Evolutionary conservation across 2,888 invertebrate genomes (phyloP), one percentile per base, ranked within the genome.

Genomic region (Oscheius sp.): DNA sequence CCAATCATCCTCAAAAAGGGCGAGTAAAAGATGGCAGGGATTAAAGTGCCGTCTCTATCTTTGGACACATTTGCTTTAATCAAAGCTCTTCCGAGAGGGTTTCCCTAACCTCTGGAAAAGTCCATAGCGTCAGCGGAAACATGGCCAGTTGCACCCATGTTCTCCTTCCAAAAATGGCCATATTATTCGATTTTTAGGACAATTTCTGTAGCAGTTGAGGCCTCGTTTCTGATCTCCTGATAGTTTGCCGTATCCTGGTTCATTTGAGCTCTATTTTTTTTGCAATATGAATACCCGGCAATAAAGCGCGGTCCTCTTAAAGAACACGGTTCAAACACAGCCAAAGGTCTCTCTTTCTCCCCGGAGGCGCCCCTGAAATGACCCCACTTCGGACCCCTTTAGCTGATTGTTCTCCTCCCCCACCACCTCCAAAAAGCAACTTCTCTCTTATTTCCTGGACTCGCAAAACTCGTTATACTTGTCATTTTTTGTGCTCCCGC

Each of bases 371-470:
- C 16, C 55, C 18, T 49, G 49, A n/a, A 35, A n/a, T 49, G 49
- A 49, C n/a, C 13, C 55, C 23, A 3, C 55, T 13, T 6, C 21
- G 5, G 6, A 16, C 61, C 61, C 43, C 18, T 61, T 61, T 61
- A 18, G 43, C 61, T 61, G 61, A 61, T 61, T 61, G 61, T 61
- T 13, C 61, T 7, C 61, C 41, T 41, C 61, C 43, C 35, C 35
- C 35, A 35, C 35, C 61, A 59, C 59, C 43, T 61, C 18, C n/a
- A 23, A 18, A 41, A 61, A 35, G 35, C 41, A 41, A 41, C 25
- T 18, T 23, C 6, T n/a, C 43, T n/a, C 61, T 58, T 27, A 58
- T 58, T 27, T 43, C 43, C 43, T 61, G 61, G 21, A 61, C 43
- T 43, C 27, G 35, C 41, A 41, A 13, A 16, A 61, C 41, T 61